These are phyloP conservation scores for Melieria crassipennis DNA, from an alignment of 2,888 invertebrate genomes.

Conservation along the genomic window DNA sequence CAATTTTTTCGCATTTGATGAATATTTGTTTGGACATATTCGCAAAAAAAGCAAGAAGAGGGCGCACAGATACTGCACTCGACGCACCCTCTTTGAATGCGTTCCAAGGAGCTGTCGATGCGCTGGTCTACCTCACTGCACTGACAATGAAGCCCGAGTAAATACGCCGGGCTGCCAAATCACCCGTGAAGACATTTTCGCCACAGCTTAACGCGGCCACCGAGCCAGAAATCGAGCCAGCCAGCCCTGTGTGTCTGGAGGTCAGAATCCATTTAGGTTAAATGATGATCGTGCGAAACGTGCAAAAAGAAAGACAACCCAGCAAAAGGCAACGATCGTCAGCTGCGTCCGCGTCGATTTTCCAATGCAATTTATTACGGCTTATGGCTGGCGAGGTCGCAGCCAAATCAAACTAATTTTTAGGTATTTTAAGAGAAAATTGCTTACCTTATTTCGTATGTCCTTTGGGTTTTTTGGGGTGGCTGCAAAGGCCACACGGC, in stretches of 20 bases:
- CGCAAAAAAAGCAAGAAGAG: conserved; percentile 25
- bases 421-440: conserved; percentile 17
- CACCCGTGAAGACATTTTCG: conserved; percentile 46
- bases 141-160: too few relatives aligned
- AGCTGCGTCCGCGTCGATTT: not conserved
- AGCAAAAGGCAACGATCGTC: conserved; percentile 8
- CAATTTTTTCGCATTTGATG: conserved; percentile 31
- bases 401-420: conserved; percentile 23
- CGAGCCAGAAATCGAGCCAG: not conserved
- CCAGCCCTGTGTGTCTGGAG: conserved; percentile 36
- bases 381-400: conserved; percentile 10
- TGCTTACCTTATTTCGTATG: not conserved
- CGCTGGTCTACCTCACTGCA: too few relatives aligned
- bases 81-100: too few relatives aligned
- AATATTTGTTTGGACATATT: conserved; percentile 38
- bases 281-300: conserved; percentile 51
- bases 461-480: not conserved
- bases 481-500: conserved; percentile 16
- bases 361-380: conserved; percentile 30
- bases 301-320: not conserved
- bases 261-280: conserved; percentile 63
- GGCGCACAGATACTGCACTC: not conserved
- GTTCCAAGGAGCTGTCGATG: too few relatives aligned
- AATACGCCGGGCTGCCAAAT: conserved; percentile 20
- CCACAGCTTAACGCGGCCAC: conserved; percentile 40